Conservation (phyloP, 2,888 invertebrate species). For the Antheraea yamamai region DNA sequence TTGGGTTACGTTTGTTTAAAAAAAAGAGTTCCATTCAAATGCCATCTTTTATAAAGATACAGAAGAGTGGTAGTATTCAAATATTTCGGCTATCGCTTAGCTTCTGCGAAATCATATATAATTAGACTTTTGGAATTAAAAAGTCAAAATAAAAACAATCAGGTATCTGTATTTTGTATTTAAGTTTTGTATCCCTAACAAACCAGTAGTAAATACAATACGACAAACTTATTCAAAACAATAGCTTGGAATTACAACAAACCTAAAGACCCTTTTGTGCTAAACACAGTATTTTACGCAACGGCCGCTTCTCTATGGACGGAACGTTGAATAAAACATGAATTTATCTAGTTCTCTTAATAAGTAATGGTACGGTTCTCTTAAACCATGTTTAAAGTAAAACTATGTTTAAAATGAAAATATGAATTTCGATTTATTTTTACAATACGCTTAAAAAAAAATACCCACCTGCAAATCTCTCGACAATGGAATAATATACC, state of each 20-base stretch:
- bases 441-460: neutral
- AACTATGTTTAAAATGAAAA: neutral
- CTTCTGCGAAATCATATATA: too few relatives aligned
- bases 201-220: neutral
- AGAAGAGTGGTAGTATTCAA: too few relatives aligned
- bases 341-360: neutral
- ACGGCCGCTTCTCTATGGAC: neutral
- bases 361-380: neutral
- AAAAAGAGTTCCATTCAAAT: too few relatives aligned
- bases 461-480: neutral
- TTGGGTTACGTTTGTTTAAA: too few relatives aligned
- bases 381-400: neutral
- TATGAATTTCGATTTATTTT: neutral
- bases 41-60: too few relatives aligned
- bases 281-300: neutral
- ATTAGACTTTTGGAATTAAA: neutral
- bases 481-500: neutral
- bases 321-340: constrained; percentile 1
- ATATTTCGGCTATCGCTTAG: too few relatives aligned
- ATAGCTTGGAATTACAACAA: neutral
- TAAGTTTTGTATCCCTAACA: neutral
- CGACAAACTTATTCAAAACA: constrained; percentile 1
- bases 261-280: constrained; percentile 5
- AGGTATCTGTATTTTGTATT: neutral
- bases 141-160: neutral